phyloP scores from a whole-genome alignment of 2,888 invertebrate species.

The Nomada lathburiana region DNA sequence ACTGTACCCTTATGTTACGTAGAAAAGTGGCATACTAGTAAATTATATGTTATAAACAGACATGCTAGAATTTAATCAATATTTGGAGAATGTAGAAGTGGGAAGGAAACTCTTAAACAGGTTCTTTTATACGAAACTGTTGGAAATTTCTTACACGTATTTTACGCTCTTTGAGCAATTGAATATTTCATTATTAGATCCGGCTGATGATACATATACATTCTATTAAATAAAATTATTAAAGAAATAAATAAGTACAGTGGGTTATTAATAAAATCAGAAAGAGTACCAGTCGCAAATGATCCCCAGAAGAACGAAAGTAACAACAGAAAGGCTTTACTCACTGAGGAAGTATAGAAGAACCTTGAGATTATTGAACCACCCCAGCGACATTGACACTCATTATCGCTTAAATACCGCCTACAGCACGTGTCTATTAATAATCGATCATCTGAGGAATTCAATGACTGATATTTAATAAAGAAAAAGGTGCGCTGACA shows the following conservation, averaged over 20 bases:
- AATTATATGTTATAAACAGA: too few relatives aligned
- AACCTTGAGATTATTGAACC: slow-evolving; percentile 26
- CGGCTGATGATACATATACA: not conserved
- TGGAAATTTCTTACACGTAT: too few relatives aligned
- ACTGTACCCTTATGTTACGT: too few relatives aligned
- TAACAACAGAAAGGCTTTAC: not conserved
- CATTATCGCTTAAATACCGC: slow-evolving; percentile 12
- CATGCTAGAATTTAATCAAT: too few relatives aligned
- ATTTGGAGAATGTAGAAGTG: too few relatives aligned
- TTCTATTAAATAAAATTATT: too few relatives aligned
- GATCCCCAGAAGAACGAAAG: not conserved
- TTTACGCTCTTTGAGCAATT: too few relatives aligned
- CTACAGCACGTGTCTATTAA: not conserved
- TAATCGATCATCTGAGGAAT: not conserved
- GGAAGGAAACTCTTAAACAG: too few relatives aligned
- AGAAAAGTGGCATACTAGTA: too few relatives aligned
- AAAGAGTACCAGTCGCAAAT: not conserved
- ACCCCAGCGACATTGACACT: slow-evolving; percentile 9
- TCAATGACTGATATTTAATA: not conserved
- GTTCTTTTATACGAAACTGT: too few relatives aligned
- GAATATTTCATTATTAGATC: too few relatives aligned
- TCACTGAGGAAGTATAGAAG: slow-evolving; percentile 9
- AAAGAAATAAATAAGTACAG: not conserved
- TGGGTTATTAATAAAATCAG: not conserved
- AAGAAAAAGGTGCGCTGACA: not conserved